Percentiles rank a stretch among this genome's conserved stretches.
Conservation (phyloP, 2,113 vertebrate species). For the Sisor rabdophorus region DNA sequence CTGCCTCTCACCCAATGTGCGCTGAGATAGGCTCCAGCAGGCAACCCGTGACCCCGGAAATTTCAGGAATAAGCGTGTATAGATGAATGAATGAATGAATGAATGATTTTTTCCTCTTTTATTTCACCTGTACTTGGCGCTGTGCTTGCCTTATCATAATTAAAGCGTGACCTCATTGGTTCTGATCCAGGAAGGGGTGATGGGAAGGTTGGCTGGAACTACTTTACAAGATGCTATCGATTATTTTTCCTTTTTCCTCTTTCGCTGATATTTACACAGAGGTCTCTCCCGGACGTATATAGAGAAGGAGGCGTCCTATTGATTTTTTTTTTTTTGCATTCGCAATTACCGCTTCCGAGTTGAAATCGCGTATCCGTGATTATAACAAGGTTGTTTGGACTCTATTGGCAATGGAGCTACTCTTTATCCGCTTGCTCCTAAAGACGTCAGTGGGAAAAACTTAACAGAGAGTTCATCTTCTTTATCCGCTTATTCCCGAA, state of each 20-base stretch:
- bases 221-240: constrained; percentile 19
- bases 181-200: background rate
- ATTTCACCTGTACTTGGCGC: background rate
- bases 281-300: constrained; percentile 30
- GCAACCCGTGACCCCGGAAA: no score
- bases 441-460: background rate
- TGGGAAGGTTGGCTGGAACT: background rate
- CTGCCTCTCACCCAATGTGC: no score
- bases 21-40: no score
- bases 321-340: constrained; percentile 43
- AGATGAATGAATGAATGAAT: no score
- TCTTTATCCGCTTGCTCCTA: background rate
- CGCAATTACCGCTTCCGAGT: constrained; percentile 15
- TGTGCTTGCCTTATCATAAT: background rate
- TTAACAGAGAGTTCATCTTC: no score
- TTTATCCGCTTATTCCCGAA: no score
- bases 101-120: background rate
- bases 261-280: constrained; percentile 26
- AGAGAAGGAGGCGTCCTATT: constrained; percentile 35
- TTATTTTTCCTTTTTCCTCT: constrained; percentile 3
- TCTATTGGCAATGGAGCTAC: background rate
- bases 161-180: background rate
- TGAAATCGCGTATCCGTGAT: constrained; percentile 23
- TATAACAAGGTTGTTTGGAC: constrained; percentile 26
- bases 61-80: no score